Percentiles rank a stretch among this genome's conserved stretches.
Evolutionary conservation across 2,888 invertebrate species (phyloP).

Genomic region (Trissolcus brochymenae): DNA sequence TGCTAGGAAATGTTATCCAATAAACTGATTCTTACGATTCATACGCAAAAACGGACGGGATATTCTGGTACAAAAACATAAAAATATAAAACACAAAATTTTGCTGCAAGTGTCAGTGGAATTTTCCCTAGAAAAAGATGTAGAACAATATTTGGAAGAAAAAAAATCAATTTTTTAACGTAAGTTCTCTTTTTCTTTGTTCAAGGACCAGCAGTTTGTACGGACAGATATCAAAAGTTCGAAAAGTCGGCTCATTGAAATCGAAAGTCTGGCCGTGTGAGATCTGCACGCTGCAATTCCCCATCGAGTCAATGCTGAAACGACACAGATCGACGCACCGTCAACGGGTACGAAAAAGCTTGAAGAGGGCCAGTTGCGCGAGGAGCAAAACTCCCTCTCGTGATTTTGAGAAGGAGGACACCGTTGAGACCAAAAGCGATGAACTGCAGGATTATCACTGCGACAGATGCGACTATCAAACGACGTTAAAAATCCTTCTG

Average conservation of each 20-base stretch:
- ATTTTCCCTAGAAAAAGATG: too few relatives aligned
- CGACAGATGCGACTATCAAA: slow-evolving; percentile 44
- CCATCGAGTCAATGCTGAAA: slow-evolving; percentile 63
- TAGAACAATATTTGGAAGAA: too few relatives aligned
- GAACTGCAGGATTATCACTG: slow-evolving; percentile 38
- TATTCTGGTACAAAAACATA: too few relatives aligned
- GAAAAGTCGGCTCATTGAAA: neutral
- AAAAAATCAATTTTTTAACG: neutral
- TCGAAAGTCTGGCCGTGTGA: slow-evolving; percentile 56
- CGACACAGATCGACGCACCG: slow-evolving; percentile 63
- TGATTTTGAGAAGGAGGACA: slow-evolving; percentile 11
- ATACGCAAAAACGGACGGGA: too few relatives aligned
- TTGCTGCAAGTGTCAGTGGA: too few relatives aligned
- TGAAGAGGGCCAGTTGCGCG: neutral
- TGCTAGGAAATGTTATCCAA: too few relatives aligned
- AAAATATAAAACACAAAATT: too few relatives aligned
- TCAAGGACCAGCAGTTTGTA: slow-evolving; percentile 8
- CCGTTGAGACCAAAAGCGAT: slow-evolving; percentile 11
- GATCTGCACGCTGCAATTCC: slow-evolving; percentile 67
- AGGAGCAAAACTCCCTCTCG: neutral
- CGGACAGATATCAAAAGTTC: too few relatives aligned
- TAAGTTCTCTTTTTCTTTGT: slow-evolving; percentile 3
- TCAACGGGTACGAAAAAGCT: neutral
- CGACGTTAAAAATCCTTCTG: slow-evolving; percentile 42
- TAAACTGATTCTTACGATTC: too few relatives aligned